Percentiles rank a stretch among this genome's conserved stretches.
phyloP scores from a whole-genome alignment of 1,140 invertebrate species.

The Pogonomyrmex barbatus region DNA sequence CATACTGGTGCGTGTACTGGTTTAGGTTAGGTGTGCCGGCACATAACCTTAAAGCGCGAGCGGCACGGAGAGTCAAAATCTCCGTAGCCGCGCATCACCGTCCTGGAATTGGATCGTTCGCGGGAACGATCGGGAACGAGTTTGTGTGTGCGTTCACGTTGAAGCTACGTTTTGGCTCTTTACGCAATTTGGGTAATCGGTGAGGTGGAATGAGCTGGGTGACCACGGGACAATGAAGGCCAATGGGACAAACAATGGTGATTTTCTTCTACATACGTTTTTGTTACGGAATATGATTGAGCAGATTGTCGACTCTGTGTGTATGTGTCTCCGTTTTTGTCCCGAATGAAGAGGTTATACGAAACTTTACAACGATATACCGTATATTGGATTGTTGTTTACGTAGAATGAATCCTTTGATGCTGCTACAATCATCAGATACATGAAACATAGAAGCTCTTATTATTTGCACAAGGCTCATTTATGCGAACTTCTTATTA shows the following conservation, averaged over 20 bases:
- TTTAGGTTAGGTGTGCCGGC: constrained; percentile 83
- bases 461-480: not conserved
- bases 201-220: constrained; percentile 82
- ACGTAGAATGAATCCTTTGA: not conserved
- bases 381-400: not conserved
- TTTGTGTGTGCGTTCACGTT: too few species aligned
- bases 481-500: not conserved
- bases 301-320: not conserved
- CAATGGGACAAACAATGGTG: constrained; percentile 86
- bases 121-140: not conserved
- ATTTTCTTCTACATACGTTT: constrained; percentile 63
- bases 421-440: not conserved
- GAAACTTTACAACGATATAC: not conserved
- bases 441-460: not conserved
- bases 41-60: constrained; percentile 80
- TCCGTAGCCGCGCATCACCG: not conserved
- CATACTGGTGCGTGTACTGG: constrained; percentile 63
- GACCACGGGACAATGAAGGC: constrained; percentile 84
- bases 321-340: not conserved
- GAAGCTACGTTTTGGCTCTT: constrained; percentile 40
- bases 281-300: not conserved
- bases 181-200: constrained; percentile 70
- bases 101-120: not conserved
- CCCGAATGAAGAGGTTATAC: too few species aligned
- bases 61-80: not conserved